Conservation (phyloP, 2,888 invertebrate genomes). For the Tinea semifulvella region DNA sequence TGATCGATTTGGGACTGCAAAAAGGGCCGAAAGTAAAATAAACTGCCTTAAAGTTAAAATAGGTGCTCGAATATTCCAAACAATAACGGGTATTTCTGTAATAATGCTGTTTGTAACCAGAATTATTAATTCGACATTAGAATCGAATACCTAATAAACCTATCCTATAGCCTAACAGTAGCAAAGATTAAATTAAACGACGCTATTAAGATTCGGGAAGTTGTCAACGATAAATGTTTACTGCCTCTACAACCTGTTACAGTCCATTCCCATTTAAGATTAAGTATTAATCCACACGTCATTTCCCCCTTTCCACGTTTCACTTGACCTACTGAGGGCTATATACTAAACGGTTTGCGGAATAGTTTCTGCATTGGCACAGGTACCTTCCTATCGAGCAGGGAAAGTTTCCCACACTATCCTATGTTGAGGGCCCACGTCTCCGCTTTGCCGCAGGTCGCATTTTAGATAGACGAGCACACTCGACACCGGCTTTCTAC, state of each 20-base stretch:
- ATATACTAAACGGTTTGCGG: conserved; percentile 7
- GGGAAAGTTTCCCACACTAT: conserved; percentile 13
- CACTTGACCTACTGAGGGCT: conserved; percentile 9
- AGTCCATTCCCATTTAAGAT: neutral
- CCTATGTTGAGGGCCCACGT: conserved; percentile 10
- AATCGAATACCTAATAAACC: too few species aligned
- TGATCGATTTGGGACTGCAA: too few species aligned
- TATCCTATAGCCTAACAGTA: too few species aligned
- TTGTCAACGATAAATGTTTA: neutral
- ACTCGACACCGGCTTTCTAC: conserved; percentile 9
- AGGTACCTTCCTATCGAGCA: conserved; percentile 6
- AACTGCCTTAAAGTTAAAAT: too few species aligned
- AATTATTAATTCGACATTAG: too few species aligned
- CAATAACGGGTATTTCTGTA: too few species aligned
- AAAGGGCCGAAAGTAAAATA: too few species aligned
- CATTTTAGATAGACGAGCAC: conserved; percentile 6
- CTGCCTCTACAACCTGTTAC: neutral
- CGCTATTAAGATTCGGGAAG: neutral
- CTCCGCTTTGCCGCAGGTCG: conserved; percentile 3
- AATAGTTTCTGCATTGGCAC: neutral
- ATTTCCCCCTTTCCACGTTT: conserved; percentile 9
- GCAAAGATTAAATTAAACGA: too few species aligned
- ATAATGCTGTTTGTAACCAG: too few species aligned
- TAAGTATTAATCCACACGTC: conserved; percentile 1
- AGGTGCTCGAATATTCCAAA: too few species aligned